phyloP scores from a whole-genome alignment of 2,113 vertebrate species.

The Hemicordylus capensis region DNA sequence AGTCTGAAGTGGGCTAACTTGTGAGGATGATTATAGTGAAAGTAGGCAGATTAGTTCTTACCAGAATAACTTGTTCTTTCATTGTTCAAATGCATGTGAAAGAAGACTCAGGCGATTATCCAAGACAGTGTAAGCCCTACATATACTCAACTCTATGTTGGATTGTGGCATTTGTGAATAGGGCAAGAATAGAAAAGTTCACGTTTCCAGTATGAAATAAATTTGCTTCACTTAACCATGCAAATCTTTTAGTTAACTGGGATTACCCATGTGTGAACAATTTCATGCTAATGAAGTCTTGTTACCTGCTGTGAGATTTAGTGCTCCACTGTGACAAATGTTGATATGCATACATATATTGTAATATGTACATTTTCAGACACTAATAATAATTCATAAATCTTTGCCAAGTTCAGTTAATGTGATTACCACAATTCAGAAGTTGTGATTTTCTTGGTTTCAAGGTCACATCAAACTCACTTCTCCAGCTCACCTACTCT shows the following conservation, averaged over 20 bases:
- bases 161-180: not conserved
- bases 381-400: too few relatives aligned
- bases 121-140: not conserved
- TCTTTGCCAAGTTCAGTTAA: too few relatives aligned
- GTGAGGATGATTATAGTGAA: too few relatives aligned
- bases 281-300: not conserved
- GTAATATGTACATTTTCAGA: too few relatives aligned
- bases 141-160: not conserved
- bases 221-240: constrained; percentile 19
- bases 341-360: too few relatives aligned
- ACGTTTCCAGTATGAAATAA: not conserved
- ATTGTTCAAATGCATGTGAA: constrained; percentile 30
- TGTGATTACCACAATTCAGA: too few relatives aligned
- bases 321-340: too few relatives aligned
- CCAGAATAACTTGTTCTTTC: too few relatives aligned
- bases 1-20: too few relatives aligned
- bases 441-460: too few relatives aligned
- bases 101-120: not conserved
- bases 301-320: not conserved
- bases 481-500: not conserved
- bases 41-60: too few relatives aligned
- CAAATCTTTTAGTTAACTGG: constrained; percentile 14
- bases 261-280: not conserved
- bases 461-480: too few relatives aligned
- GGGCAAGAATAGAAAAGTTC: constrained; percentile 18